Conservation (phyloP, 2,113 vertebrate species). For the Agelaius tricolor region DNA sequence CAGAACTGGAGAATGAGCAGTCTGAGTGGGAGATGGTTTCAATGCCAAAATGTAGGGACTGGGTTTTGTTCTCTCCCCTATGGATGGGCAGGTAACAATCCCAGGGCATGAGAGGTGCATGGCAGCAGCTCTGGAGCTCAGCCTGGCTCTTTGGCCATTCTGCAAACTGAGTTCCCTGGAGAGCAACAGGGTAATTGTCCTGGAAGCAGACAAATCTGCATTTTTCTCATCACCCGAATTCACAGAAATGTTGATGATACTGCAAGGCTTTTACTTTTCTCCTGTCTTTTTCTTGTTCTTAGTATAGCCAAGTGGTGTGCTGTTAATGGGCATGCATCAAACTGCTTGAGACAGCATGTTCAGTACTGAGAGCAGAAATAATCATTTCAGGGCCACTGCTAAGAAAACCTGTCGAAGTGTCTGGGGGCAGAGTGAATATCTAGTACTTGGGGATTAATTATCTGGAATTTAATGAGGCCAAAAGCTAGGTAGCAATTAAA, state of each 20-base stretch:
- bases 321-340: slow-evolving; percentile 26
- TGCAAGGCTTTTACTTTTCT: not conserved
- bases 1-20: not conserved
- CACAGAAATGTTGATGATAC: not conserved
- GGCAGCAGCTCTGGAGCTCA: not conserved
- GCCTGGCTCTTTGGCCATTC: not conserved
- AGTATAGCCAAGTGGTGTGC: not conserved
- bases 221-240: not conserved
- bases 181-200: not conserved
- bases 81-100: not conserved
- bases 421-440: slow-evolving; percentile 62
- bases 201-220: not conserved
- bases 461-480: slow-evolving; percentile 70
- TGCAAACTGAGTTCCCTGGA: not conserved
- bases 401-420: slow-evolving; percentile 62
- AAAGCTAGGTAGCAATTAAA: slow-evolving; percentile 61
- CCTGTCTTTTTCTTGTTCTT: not conserved
- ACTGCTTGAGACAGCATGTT: slow-evolving; percentile 56
- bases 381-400: slow-evolving; percentile 53
- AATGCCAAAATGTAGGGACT: not conserved
- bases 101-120: not conserved
- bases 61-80: not conserved
- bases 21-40: not conserved
- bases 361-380: slow-evolving; percentile 36
- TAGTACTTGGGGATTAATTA: slow-evolving; percentile 74